Evolutionary conservation across 2,888 invertebrate species (phyloP), one percentile per base, ranked within the genome.

Genomic region (Eumacrocentrus americanus): DNA sequence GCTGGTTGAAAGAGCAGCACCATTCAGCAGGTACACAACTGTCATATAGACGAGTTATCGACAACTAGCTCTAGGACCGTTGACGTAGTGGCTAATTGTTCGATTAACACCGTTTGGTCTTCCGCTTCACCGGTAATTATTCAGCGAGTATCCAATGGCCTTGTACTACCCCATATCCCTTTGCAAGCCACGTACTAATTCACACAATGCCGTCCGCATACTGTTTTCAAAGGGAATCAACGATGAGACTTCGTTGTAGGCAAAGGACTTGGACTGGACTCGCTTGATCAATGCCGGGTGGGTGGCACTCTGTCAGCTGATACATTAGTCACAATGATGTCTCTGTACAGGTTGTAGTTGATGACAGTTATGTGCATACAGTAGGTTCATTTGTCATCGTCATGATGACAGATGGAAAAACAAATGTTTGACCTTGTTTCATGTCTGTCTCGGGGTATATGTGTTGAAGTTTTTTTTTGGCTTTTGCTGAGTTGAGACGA

Each of bases 1-100:
- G n/a, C n/a, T n/a, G n/a, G n/a, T n/a, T n/a, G n/a, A n/a, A n/a
- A n/a, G n/a, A n/a, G n/a, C n/a, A n/a, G n/a, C n/a, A n/a, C n/a
- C n/a, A n/a, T n/a, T n/a, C n/a, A n/a, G n/a, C n/a, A n/a, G n/a
- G n/a, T n/a, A n/a, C n/a, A n/a, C 29, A 29, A 29, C 12, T 3
- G 5, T 12, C 38, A 58, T 16, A 16, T 14, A 18, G 14, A 14
- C 14, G 35, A 44, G 46, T 44, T 60, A 50, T 38, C 53, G 54
- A 51, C 47, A 65, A 51, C 29, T 38, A n/a, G 52, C 65, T 59
- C 29, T 29, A 29, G 29, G 29, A 29, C 29, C 29, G 29, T 67
- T 69, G 67, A 67, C 66, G 65, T 69, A 63, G 70, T 62, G 63
- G 65, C 67, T 76, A 75, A 76, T 76, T 75, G 71, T 68, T 66